A percentile compares a stretch with the other conserved stretches of the same genome.
These are phyloP conservation scores for Anableps anableps DNA, from an alignment of 2,797 vertebrate genomes.

Conservation along the genomic window DNA sequence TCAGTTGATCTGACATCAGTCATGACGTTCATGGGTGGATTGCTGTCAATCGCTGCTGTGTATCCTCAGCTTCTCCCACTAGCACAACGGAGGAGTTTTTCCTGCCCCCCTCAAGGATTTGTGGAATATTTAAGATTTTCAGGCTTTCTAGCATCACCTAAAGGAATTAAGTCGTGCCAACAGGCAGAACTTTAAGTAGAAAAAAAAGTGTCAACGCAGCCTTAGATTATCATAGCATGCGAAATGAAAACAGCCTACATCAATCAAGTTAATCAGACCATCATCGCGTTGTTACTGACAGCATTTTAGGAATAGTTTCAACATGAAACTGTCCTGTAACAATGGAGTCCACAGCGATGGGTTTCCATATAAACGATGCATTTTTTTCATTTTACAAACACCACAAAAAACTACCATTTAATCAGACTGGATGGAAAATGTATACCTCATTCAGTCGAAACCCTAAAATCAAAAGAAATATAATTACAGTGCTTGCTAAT, in stretches of 20 bases:
- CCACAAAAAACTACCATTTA: background rate
- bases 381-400: conserved; percentile 1
- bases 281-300: conserved; percentile 6
- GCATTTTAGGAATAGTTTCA: background rate
- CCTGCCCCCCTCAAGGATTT: conserved; percentile 3
- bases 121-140: background rate
- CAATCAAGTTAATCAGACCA: conserved; percentile 24
- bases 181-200: background rate
- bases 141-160: background rate
- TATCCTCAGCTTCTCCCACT: conserved; percentile 46
- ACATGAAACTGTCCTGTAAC: background rate
- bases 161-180: background rate
- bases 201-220: background rate
- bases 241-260: background rate
- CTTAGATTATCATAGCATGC: background rate
- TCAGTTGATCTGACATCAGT: conserved; percentile 70
- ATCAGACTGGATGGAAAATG: background rate
- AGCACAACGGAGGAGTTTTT: conserved; percentile 26
- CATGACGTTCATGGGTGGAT: conserved; percentile 71
- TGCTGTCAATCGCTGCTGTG: conserved; percentile 61
- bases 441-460: conserved; percentile 7
- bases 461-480: conserved; percentile 14
- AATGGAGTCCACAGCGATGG: background rate
- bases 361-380: background rate
- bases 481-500: conserved; percentile 35